phyloP scores from a whole-genome alignment of 2,797 vertebrate genomes.

The Artibeus jamaicensis region DNA sequence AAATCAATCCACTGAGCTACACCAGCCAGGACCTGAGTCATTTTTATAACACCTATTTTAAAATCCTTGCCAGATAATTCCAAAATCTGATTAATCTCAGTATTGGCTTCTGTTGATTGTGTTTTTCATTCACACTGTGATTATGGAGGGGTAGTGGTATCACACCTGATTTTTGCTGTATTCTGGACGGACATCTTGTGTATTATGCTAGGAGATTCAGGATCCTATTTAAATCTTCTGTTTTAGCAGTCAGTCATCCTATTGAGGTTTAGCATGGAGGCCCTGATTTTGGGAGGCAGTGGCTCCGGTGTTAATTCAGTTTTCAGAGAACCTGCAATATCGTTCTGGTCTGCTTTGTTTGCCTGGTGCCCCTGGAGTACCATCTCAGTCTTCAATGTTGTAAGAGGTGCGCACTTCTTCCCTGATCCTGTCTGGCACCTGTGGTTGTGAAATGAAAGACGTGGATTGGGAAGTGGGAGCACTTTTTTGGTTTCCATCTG shows the following conservation, averaged over 20 bases:
- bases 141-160: not conserved
- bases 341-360: not conserved
- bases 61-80: not conserved
- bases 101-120: not conserved
- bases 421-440: not conserved
- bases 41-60: not conserved
- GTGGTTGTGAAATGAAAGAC: constrained; percentile 82
- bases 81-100: not conserved
- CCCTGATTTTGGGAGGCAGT: not conserved
- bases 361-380: not conserved
- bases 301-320: not conserved
- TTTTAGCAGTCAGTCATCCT: not conserved
- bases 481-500: not conserved
- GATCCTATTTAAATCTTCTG: not conserved
- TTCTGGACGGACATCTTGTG: not conserved
- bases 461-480: not conserved
- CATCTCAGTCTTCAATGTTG: not conserved
- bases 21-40: too few species aligned
- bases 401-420: not conserved
- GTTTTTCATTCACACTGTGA: not conserved
- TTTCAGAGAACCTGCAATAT: not conserved
- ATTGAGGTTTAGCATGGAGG: not conserved
- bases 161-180: not conserved
- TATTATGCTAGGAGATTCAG: not conserved
- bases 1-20: too few species aligned